Conservation (phyloP, 2,888 invertebrate species). For the Acleris emargana region DNA sequence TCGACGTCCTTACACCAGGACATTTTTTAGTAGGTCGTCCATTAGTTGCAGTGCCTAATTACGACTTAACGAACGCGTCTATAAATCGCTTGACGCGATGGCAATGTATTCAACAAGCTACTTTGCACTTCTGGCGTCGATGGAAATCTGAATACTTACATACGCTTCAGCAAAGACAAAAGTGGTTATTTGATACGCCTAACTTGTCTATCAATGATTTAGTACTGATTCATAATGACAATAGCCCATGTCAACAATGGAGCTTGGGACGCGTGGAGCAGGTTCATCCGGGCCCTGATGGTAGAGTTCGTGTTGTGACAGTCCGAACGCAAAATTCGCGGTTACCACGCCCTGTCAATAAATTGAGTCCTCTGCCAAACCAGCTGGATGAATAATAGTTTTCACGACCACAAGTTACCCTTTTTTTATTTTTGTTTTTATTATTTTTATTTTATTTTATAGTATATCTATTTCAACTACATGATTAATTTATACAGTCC, state of each 20-base stretch:
- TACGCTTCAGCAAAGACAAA: slow-evolving; percentile 10
- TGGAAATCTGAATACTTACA: slow-evolving; percentile 11
- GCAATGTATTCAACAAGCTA: slow-evolving; percentile 12
- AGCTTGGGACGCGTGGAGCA: slow-evolving; percentile 7
- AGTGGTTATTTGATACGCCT: slow-evolving; percentile 3
- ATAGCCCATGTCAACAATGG: slow-evolving; percentile 10
- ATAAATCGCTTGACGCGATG: slow-evolving; percentile 11
- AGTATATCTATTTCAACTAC: no score
- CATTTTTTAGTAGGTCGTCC: slow-evolving; percentile 9
- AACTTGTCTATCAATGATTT: slow-evolving; percentile 1
- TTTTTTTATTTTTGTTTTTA: no score
- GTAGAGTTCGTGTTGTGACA: slow-evolving; percentile 12
- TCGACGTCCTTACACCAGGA: slow-evolving; percentile 8
- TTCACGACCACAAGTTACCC: no score
- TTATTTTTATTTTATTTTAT: no score
- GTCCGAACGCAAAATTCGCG: background rate
- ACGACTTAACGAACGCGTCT: slow-evolving; percentile 1
- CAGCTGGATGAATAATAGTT: background rate
- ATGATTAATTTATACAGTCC: no score
- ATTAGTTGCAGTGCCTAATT: slow-evolving; percentile 2
- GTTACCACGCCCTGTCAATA: background rate
- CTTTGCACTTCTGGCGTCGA: slow-evolving; percentile 8
- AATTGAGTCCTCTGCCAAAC: slow-evolving; percentile 3
- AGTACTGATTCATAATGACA: background rate
- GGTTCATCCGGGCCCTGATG: slow-evolving; percentile 19